Evolutionary conservation across 2,888 invertebrate species (phyloP), one percentile per base, ranked within the genome.

Genomic region (Lypha dubia): DNA sequence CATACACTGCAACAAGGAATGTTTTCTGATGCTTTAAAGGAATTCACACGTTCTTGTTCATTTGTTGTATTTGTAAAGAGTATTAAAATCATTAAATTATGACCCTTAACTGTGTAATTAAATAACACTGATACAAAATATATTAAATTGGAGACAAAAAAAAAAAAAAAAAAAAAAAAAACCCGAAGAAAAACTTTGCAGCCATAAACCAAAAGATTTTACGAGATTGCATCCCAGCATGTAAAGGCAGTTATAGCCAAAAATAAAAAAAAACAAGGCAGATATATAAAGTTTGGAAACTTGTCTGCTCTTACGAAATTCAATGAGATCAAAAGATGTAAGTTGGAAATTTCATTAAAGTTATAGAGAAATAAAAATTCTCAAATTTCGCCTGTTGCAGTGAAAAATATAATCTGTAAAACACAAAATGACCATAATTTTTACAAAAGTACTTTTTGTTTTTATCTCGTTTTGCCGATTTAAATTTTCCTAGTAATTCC

Each of bases 21-120:
- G 20, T 32, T 22, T 44, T 11, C 49, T 32, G 35, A 3, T 51
- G 22, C 9, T 13, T 0, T 3, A 46, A 44, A 46, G 2, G 20
- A 22, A 11, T 17, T 15, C 6, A 44, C 44, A 74, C 44, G 68
- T 53, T 53, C 20, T 15, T 35, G 8, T 53, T 15, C 28, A 13
- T 17, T 20, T 8, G 11, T 51, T 28, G 24, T 49, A 28, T 49
- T 67, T 58, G 56, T 4, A 67, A 67, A 71, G 28, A 76, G 75
- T 76, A 79, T 84, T 76, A 84, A 73, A 79, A 73, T 84, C 80
- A 80, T 84, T 84, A 53, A 80, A 84, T 84, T 84, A 84, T 76
- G 79, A 76, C 76, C 80, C 84, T 76, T 73, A 76, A 84, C 84
- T 80, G 73, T 67, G 46, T 80, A 84, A 84, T 84, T 84, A 80